Conservation (phyloP, 2,797 vertebrate species). For the Pachyuromys duprasi region DNA sequence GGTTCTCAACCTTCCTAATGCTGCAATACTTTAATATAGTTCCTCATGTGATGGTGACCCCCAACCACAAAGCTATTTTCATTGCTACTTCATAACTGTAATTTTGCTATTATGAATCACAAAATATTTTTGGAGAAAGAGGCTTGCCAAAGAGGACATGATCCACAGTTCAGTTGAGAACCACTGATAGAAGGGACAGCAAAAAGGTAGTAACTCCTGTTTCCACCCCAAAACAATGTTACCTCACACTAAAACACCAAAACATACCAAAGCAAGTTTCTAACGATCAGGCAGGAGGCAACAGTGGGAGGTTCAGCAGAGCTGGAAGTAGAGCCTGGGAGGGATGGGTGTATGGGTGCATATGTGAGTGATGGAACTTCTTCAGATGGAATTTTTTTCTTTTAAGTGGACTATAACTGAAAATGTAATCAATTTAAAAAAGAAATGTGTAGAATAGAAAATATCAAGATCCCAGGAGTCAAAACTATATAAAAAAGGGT, state of each 20-base stretch:
- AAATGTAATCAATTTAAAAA: conserved; percentile 48
- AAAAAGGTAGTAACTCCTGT: conserved; percentile 34
- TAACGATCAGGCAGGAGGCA: conserved; percentile 32
- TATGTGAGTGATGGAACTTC: not conserved
- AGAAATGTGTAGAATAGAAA: conserved; percentile 7
- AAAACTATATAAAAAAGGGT: not conserved
- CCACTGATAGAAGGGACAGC: not conserved
- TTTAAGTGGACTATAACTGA: conserved; percentile 39
- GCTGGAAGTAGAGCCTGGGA: not conserved
- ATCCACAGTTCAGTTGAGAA: not conserved
- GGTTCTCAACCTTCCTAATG: not conserved
- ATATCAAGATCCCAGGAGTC: conserved; percentile 13
- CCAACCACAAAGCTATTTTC: not conserved
- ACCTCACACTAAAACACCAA: conserved; percentile 50
- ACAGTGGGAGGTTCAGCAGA: not conserved
- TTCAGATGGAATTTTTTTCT: not conserved
- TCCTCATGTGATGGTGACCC: not conserved
- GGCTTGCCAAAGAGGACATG: not conserved
- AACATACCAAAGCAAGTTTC: conserved; percentile 13
- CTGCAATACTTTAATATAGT: not conserved
- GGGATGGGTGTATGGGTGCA: not conserved
- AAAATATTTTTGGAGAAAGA: not conserved
- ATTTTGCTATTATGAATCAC: not conserved
- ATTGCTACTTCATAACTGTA: not conserved
- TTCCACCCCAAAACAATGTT: conserved; percentile 34